Evolutionary conservation across 2,113 vertebrate species (phyloP), one percentile per base, ranked within the genome.

Genomic region (Cyrtonyx montezumae): DNA sequence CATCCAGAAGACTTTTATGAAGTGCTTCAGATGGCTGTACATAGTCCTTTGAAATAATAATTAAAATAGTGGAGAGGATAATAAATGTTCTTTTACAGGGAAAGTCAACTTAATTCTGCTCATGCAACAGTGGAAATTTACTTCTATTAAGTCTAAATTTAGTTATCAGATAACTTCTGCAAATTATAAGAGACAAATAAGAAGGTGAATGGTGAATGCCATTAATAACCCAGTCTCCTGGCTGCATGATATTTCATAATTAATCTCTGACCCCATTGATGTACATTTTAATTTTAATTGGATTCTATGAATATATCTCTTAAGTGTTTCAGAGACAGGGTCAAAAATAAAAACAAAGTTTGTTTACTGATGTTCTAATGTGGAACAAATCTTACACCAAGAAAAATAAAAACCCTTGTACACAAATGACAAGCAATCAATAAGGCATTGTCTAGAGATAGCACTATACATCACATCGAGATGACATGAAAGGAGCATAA

Each of bases 371-470:
- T 63, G 85, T 76, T 79, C 93, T 71, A 12, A 80, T 80, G 66
- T 28, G 36, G 79, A 96, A 84, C 40, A 3, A 42, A 25, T 67
- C 37, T 88, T 67, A 32, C 6, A 45, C 85, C 26, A 20, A 84
- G 76, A 96, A 21, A 84, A 78, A 96, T 55, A n/a, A 58, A 37
- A 81, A 86, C 45, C 12, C 30, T 30, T 91, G 5, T 91, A 79
- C 84, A 91, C 43, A 8, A 69, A 74, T 4, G 2, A n/a, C 9
- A 62, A 62, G 46, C 4, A 49, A 36, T 45, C 10, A 68, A 16
- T n/a, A 62, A 26, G 6, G 4, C 30, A 58, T 26, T 7, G 7
- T 46, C 9, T 34, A 68, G n/a, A 17, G 23, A 73, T 11, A 56
- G 4, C 32, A 21, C 17, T 69, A 11, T 37, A 65, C 1, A 28